Base-by-base conservation (phyloP, 2,888 invertebrate genomes). In the Bombyx huttoni region DNA sequence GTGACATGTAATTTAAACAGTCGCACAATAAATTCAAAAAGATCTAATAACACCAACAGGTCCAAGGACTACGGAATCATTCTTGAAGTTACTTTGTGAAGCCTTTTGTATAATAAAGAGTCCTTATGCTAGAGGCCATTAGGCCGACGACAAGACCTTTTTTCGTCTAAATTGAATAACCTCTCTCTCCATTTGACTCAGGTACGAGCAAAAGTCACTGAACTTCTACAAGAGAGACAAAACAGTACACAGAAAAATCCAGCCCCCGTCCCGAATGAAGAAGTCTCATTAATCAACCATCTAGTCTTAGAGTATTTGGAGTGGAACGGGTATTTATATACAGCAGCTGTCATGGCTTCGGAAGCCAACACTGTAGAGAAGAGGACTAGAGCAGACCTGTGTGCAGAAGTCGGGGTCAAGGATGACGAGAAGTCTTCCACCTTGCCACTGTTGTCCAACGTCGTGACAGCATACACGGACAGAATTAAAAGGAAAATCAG, bases 281-380 rank as follows among this genome's bases (percentile, higher is more conserved):
- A 86, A 61, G 80, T 85, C 0, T 56, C 89, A 46, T 73, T 93
- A 0, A 79, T 92, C 48, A 93, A 93, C 62, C 92, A 93, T 65
- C 77, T 93, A 0, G 86, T 93, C 7, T 76, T 91, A 54, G 93
- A 93, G 67, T 93, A 93, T 66, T 72, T 93, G 5, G 89, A 91
- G 58, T 93, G 93, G 93, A 92, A 92, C 61, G 93, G 92, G 0
- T 93, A 93, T 61, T 79, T 91, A 34, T 93, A 93, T 59, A 90
- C 92, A 0, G 83, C 89, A 0, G 89, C 87, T 0, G 89, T 91
- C 34, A 79, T 91, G 75, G 65, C 74, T 34, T 85, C 91, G 48
- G 91, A 88, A 58, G 80, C 87, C 1, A 65, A 87, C 73, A 70
- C 82, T 0, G 61, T 59, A 1, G 63, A 65, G 0, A 80, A 74